Percentiles rank a stretch among this genome's conserved stretches.
These are phyloP conservation scores for Drosophila tropicalis DNA, from an alignment of 1,140 invertebrate genomes.

Conservation along the genomic window DNA sequence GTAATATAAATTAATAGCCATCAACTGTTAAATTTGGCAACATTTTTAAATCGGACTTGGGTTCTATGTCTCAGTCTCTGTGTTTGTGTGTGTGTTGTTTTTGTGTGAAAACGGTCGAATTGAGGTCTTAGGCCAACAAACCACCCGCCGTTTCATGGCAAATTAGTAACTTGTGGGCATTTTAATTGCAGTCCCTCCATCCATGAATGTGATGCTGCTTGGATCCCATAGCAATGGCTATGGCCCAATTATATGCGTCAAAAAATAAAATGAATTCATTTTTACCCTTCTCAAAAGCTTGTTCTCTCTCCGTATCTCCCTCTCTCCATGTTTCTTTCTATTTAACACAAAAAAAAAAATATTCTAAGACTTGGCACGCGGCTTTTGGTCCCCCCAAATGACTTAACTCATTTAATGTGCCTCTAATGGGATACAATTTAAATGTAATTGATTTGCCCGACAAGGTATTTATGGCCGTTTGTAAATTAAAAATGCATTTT, in stretches of 20 bases:
- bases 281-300: conserved; percentile 75
- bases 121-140: conserved; percentile 1
- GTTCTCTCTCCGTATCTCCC: no score
- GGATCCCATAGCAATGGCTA: background rate
- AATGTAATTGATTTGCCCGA: conserved; percentile 79
- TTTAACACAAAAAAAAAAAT: conserved; percentile 41
- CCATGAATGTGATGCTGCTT: conserved; percentile 1
- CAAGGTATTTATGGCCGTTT: conserved; percentile 73
- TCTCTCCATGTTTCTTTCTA: background rate
- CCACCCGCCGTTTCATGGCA: conserved; percentile 66
- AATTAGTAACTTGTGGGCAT: conserved; percentile 81
- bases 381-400: conserved; percentile 52
- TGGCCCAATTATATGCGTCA: conserved; percentile 59
- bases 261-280: conserved; percentile 82
- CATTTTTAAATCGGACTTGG: conserved; percentile 48
- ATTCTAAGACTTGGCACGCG: conserved; percentile 62
- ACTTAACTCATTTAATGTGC: conserved; percentile 81
- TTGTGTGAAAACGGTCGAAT: conserved; percentile 8
- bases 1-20: conserved; percentile 81
- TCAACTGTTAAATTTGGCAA: conserved; percentile 66
- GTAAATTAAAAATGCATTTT: conserved; percentile 71
- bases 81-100: background rate
- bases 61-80: background rate
- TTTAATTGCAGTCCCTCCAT: conserved; percentile 68
- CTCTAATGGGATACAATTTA: conserved; percentile 82